Base-by-base conservation (phyloP, 2,888 invertebrate genomes). In the Cryptus viduatorius region DNA sequence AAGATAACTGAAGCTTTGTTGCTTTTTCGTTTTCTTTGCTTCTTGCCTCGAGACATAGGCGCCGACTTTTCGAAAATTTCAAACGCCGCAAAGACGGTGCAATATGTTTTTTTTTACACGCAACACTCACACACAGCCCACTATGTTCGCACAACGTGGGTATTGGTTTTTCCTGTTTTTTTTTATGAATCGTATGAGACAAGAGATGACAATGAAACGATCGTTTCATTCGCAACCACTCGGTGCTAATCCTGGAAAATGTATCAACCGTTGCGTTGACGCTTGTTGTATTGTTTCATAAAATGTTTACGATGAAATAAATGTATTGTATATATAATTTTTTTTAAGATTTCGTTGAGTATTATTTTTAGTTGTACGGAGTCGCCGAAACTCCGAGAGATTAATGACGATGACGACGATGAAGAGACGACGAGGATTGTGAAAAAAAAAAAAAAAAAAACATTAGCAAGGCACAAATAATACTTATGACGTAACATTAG, bases 31-130 rank as follows among this genome's bases (percentile, higher is more conserved):
- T 69, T 37, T 71, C 56, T 68, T 75, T 48, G 53, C 44, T 67
- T 42, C 69, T 68, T 46, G 73, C 69, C 84, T 82, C 79, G 85
- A 84, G 85, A 86, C 86, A 83, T 87, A 87, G 87, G 87, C 87
- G 87, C 87, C 87, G 87, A 87, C 87, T 87, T 87, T 84, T 87
- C 71, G 72, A 77, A 83, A 68, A 65, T 61, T 72, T 69, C 44
- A 61, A 12, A 65, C 48, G 53, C 73, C 37, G 65, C 82, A 42
- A 48, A 68, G 48, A 64, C 61, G 53, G 31, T 64, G 59, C 65
- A 53, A 78, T 67, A 44, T 67, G 44, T n/a, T 37, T 79, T 31
- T 56, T 59, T 64, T 42, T 37, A 59, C 61, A 53, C 42, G 53
- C 72, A 56, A 31, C 53, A 79, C 77, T 72, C 83, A 72, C 71